A percentile compares a stretch with the other conserved stretches of the same genome.
phyloP scores from a whole-genome alignment of 2,888 invertebrate species.

The Lithophane socia region DNA sequence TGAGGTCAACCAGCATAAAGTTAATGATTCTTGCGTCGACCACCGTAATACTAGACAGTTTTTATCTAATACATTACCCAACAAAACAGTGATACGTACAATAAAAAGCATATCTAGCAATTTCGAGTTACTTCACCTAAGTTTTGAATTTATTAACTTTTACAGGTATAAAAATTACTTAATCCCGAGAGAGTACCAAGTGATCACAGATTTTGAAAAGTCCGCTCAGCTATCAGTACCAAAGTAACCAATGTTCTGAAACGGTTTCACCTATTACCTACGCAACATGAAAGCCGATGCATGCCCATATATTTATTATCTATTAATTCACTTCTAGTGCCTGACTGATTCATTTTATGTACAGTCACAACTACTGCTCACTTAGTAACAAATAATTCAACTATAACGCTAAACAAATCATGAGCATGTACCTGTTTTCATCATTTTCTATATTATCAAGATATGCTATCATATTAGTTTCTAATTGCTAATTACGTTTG shows the following conservation, averaged over 20 bases:
- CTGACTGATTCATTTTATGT: slow-evolving; percentile 60
- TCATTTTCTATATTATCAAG: slow-evolving; percentile 75
- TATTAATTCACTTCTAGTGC: slow-evolving; percentile 51
- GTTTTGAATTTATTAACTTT: slow-evolving; percentile 75
- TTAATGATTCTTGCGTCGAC: slow-evolving; percentile 69
- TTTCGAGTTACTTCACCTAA: slow-evolving; percentile 74
- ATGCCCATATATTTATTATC: slow-evolving; percentile 76
- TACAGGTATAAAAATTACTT: slow-evolving; percentile 86
- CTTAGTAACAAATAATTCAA: slow-evolving; percentile 33
- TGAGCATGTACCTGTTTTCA: slow-evolving; percentile 86
- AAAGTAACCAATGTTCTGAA: slow-evolving; percentile 84
- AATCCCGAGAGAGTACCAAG: slow-evolving; percentile 90
- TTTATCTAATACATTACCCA: slow-evolving; percentile 70
- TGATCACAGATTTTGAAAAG: slow-evolving; percentile 89
- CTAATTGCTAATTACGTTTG: slow-evolving; percentile 76
- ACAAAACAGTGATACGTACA: slow-evolving; percentile 70
- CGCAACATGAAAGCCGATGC: slow-evolving; percentile 81
- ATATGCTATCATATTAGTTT: slow-evolving; percentile 79
- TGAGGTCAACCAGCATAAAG: slow-evolving; percentile 63
- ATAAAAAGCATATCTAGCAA: slow-evolving; percentile 79
- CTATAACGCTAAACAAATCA: slow-evolving; percentile 57
- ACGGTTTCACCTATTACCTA: slow-evolving; percentile 86
- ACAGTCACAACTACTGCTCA: slow-evolving; percentile 45
- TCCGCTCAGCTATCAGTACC: slow-evolving; percentile 86
- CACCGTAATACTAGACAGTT: slow-evolving; percentile 71